These are phyloP conservation scores for Malacosoma neustria DNA, from an alignment of 2,888 invertebrate genomes.

Conservation along the genomic window DNA sequence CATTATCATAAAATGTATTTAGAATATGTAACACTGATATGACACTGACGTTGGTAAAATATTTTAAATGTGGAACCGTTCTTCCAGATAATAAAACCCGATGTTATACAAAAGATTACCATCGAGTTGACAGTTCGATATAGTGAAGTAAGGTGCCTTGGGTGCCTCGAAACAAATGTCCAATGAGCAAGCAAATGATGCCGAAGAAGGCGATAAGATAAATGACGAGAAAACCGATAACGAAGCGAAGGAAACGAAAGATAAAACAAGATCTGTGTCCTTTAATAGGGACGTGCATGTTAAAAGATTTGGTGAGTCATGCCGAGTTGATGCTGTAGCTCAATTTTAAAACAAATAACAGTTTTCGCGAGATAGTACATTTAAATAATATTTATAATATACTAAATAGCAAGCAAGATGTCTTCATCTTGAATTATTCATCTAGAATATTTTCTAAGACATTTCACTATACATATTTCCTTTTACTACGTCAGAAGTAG, in stretches of 20 bases:
- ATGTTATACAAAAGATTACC: slow-evolving; percentile 51
- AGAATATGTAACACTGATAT: no score
- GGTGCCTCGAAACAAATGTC: slow-evolving; percentile 66
- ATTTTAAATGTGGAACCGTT: not conserved
- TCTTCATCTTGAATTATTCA: no score
- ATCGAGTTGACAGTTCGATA: slow-evolving; percentile 32
- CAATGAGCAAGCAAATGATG: slow-evolving; percentile 34
- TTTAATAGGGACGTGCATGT: slow-evolving; percentile 94
- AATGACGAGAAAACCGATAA: slow-evolving; percentile 36
- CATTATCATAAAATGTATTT: no score
- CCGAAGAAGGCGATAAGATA: slow-evolving; percentile 49
- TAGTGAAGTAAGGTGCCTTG: slow-evolving; percentile 45
- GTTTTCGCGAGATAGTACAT: no score
- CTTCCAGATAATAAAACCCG: slow-evolving; percentile 22
- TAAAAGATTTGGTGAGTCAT: slow-evolving; percentile 88
- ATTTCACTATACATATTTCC: no score
- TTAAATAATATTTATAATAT: no score
- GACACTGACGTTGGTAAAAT: no score
- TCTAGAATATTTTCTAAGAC: no score
- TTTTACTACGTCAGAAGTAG: no score
- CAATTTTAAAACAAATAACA: slow-evolving; percentile 1
- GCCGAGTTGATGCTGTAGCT: not conserved
- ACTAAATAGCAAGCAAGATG: no score
- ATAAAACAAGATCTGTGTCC: slow-evolving; percentile 82
- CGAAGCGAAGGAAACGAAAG: slow-evolving; percentile 63